A percentile compares a stretch with the other conserved stretches of the same genome.
phyloP scores from a whole-genome alignment of 2,113 vertebrate species.

The Petaurus breviceps region DNA sequence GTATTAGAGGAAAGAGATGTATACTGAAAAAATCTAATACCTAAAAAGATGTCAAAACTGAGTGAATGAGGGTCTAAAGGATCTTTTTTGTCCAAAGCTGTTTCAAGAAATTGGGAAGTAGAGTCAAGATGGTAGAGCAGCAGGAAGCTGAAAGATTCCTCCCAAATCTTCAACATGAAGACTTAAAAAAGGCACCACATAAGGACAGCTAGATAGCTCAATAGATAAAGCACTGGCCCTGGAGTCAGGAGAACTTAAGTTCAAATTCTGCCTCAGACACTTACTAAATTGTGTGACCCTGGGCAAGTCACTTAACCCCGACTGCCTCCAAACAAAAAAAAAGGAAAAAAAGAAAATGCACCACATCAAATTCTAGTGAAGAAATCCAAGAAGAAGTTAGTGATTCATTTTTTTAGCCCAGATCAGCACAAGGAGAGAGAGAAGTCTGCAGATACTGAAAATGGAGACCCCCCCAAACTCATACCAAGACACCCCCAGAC shows the following conservation, averaged over 20 bases:
- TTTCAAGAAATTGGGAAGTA: slow-evolving; percentile 19
- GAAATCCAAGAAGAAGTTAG: background rate
- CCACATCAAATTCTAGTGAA: background rate
- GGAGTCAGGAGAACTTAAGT: too few relatives aligned
- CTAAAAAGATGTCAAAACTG: slow-evolving; percentile 13
- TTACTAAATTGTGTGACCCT: too few relatives aligned
- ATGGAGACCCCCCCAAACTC: background rate
- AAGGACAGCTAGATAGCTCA: too few relatives aligned
- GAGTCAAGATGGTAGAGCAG: too few relatives aligned
- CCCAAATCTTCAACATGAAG: too few relatives aligned
- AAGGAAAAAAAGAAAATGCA: background rate
- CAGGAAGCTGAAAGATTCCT: too few relatives aligned
- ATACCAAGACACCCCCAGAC: background rate
- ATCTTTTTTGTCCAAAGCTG: slow-evolving; percentile 1
- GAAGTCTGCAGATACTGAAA: background rate
- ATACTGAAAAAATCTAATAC: slow-evolving; percentile 24
- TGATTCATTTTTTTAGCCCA: background rate
- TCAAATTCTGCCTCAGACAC: too few relatives aligned
- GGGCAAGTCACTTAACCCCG: too few relatives aligned
- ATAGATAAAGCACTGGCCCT: too few relatives aligned
- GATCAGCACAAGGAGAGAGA: background rate
- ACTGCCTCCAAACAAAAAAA: too few relatives aligned
- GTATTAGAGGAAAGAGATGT: slow-evolving; percentile 28
- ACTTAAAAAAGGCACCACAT: too few relatives aligned
- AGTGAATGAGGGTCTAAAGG: slow-evolving; percentile 29